Evolutionary conservation across 2,888 invertebrate species (phyloP).

Genomic region (Pediacus dermestoides): DNA sequence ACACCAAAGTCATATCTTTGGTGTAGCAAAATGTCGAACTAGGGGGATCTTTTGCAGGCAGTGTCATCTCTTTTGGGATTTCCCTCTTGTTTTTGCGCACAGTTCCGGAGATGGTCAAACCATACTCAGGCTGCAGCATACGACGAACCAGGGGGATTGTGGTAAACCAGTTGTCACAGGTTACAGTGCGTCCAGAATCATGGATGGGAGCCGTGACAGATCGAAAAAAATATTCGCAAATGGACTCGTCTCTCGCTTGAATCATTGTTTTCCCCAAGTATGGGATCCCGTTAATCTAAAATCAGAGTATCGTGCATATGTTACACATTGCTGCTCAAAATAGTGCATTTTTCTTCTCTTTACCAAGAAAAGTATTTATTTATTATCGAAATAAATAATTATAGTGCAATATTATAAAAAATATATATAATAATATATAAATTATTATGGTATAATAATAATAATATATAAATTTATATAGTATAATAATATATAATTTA

Average conservation of each 20-base stretch:
- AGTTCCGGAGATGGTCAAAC: conserved; percentile 20
- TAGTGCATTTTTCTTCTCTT: no score
- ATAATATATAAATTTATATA: no score
- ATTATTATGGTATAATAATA: no score
- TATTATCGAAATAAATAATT: no score
- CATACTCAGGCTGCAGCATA: conserved; percentile 19
- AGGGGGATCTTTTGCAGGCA: conserved; percentile 8
- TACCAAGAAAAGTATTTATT: no score
- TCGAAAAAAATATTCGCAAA: conserved; percentile 14
- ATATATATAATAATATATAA: no score
- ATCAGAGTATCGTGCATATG: no score
- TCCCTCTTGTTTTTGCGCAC: conserved; percentile 22
- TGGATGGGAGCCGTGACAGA: conserved; percentile 17
- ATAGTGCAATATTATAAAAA: no score
- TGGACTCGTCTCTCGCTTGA: conserved; percentile 15
- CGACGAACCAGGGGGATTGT: conserved; percentile 17
- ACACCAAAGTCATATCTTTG: conserved; percentile 21
- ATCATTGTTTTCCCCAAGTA: conserved; percentile 22
- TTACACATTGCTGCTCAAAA: no score
- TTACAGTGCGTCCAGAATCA: conserved; percentile 18
- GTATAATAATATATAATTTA: no score
- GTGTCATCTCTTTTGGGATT: conserved; percentile 15
- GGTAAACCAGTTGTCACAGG: conserved; percentile 23
- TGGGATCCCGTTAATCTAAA: conserved; percentile 22
- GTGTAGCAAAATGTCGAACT: conserved; percentile 18